Percentiles rank a stretch among this genome's conserved stretches.
These are phyloP conservation scores for Eriosoma lanigerum DNA, from an alignment of 1,140 invertebrate genomes.

Conservation along the genomic window DNA sequence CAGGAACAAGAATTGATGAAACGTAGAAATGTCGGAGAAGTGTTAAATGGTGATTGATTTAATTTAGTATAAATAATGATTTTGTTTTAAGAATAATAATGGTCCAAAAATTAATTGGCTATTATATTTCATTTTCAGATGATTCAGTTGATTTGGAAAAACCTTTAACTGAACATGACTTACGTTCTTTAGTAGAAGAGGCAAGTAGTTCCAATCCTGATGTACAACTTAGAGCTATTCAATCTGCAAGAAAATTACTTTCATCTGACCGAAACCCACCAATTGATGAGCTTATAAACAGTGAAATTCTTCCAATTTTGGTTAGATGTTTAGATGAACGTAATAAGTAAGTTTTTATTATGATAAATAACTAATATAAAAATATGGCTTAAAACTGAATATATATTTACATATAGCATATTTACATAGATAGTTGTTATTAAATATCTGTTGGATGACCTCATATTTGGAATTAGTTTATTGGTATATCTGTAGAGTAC, in stretches of 20 bases:
- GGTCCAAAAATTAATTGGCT: slow-evolving; percentile 14
- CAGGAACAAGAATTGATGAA: slow-evolving; percentile 94
- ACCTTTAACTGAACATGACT: slow-evolving; percentile 66
- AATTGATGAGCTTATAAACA: slow-evolving; percentile 93
- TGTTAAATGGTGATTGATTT: slow-evolving; percentile 68
- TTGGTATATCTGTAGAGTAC: too few species aligned
- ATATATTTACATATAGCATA: too few species aligned
- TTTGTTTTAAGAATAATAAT: not conserved
- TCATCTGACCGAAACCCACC: slow-evolving; percentile 98
- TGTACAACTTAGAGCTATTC: slow-evolving; percentile 78
- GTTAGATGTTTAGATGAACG: slow-evolving; percentile 84
- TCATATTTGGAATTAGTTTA: too few species aligned
- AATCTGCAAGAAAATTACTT: slow-evolving; percentile 87
- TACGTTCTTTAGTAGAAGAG: slow-evolving; percentile 67
- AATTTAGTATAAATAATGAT: slow-evolving; percentile 43
- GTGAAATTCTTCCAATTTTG: slow-evolving; percentile 91
- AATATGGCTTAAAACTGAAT: too few species aligned
- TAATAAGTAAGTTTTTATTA: slow-evolving; percentile 65
- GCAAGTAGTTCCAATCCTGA: slow-evolving; percentile 73
- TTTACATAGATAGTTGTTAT: too few species aligned
- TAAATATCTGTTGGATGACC: too few species aligned
- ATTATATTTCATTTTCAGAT: slow-evolving; percentile 60
- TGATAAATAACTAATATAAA: too few species aligned
- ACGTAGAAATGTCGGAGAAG: slow-evolving; percentile 86
- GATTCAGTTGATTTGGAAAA: slow-evolving; percentile 72